Evolutionary conservation across 2,888 invertebrate genomes (phyloP), one percentile per base, ranked within the genome.

Genomic region (Cataglyphis cursor): DNA sequence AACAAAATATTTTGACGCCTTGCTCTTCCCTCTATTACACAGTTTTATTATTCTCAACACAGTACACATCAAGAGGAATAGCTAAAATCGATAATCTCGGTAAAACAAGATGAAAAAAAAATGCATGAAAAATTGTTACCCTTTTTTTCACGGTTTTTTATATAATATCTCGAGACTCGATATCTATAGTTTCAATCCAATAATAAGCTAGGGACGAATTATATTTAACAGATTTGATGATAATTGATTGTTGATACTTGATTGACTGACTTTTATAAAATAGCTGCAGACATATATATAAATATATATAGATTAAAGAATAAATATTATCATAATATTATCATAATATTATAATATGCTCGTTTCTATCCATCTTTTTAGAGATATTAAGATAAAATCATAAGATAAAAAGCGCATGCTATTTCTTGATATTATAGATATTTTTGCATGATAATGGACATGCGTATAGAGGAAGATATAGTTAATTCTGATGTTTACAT

Each of bases 21-120:
- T n/a, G n/a, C 28, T 44, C 70, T 65, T 51, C 35, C n/a, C 18
- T 51, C 48, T 51, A 51, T 15, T 12, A 35, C 38, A n/a, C 51
- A 18, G 59, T 72, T 48, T 66, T 68, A 54, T 31, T 66, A 38
- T 44, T 28, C 41, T 44, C 44, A 57, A 54, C 31, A 54, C 31
- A 68, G 59, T 35, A 10, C 31, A 38, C 59, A 81, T 54, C 28
- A 57, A 54, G 35, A 65, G 35, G 18, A 68, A 84, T 64, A 62
- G 41, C 66, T 65, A 72, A 62, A 85, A 65, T 85, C 83, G 66
- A 82, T 76, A 57, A 80, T 18, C 57, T 73, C 35, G 66, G 54
- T 41, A 76, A 75, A 82, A 75, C 75, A 21, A 54, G 57, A 85
- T 75, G 61, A n/a, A 73, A 82, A 73, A 82, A 81, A 82, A 82